phyloP scores from a whole-genome alignment of 2,888 invertebrate species.

The Drosophila peninsularis region DNA sequence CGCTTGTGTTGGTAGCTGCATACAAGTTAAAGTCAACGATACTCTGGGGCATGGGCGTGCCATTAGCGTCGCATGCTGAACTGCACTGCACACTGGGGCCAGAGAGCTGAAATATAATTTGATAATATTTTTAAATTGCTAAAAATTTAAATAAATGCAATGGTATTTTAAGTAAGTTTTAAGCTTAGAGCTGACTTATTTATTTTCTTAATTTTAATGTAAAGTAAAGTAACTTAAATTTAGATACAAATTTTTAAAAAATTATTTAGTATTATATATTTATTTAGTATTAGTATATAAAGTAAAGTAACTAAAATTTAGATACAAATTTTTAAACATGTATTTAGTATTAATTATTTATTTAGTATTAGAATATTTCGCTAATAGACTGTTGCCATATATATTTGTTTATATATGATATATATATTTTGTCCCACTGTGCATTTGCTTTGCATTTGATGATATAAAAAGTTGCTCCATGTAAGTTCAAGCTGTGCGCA shows the following conservation, averaged over 20 bases:
- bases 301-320: no score
- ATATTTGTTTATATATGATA: no score
- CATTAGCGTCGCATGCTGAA: slow-evolving; percentile 32
- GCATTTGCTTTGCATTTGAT: slow-evolving; percentile 20
- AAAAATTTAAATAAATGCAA: not conserved
- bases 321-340: no score
- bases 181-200: not conserved
- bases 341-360: no score
- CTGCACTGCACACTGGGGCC: not conserved
- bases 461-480: slow-evolving; percentile 36
- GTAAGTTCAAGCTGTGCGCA: slow-evolving; percentile 28
- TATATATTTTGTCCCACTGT: not conserved
- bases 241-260: no score
- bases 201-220: no score
- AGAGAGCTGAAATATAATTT: not conserved
- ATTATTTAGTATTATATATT: no score
- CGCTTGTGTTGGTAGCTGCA: slow-evolving; percentile 10
- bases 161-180: not conserved
- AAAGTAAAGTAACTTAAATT: no score
- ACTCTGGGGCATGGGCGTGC: slow-evolving; percentile 28
- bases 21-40: slow-evolving; percentile 53
- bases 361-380: no score
- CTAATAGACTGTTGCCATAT: no score
- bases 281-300: no score
- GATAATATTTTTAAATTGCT: not conserved